Percentiles rank a stretch among this genome's conserved stretches.
These are phyloP conservation scores for Furcifer pardalis DNA, from an alignment of 2,797 vertebrate species.

Conservation along the genomic window DNA sequence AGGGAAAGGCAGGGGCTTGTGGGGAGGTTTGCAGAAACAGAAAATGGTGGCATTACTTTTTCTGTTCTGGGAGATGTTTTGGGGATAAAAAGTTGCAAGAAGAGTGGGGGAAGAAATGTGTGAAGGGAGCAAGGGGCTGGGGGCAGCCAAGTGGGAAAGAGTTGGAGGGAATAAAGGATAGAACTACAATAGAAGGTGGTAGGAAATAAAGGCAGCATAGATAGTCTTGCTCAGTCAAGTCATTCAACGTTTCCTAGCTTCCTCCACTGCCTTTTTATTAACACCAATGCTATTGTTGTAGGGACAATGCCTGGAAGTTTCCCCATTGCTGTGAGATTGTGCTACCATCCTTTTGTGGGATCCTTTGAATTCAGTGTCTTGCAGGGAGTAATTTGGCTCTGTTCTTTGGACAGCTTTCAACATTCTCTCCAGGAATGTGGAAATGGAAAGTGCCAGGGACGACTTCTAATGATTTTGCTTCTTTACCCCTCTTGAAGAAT, in stretches of 20 bases:
- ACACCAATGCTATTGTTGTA: slow-evolving; percentile 53
- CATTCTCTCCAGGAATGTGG: slow-evolving; percentile 46
- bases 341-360: slow-evolving; percentile 62
- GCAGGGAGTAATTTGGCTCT: slow-evolving; percentile 18
- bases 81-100: not conserved
- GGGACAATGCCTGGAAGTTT: slow-evolving; percentile 70
- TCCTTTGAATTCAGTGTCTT: slow-evolving; percentile 47
- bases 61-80: not conserved
- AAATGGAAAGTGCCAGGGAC: slow-evolving; percentile 50
- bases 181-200: not conserved
- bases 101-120: not conserved
- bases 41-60: not conserved
- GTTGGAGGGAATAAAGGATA: not conserved
- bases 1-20: not conserved
- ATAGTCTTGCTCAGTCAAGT: not conserved
- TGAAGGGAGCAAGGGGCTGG: not conserved
- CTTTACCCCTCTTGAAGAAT: slow-evolving; percentile 61
- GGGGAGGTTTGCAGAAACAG: not conserved
- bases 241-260: slow-evolving; percentile 26
- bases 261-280: not conserved
- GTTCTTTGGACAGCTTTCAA: slow-evolving; percentile 46
- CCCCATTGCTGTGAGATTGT: slow-evolving; percentile 56
- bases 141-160: not conserved
- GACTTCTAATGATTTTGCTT: slow-evolving; percentile 53
- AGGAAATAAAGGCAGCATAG: not conserved